Base-by-base conservation (phyloP, 2,888 invertebrate genomes). In the Gnatocerus cornutus region DNA sequence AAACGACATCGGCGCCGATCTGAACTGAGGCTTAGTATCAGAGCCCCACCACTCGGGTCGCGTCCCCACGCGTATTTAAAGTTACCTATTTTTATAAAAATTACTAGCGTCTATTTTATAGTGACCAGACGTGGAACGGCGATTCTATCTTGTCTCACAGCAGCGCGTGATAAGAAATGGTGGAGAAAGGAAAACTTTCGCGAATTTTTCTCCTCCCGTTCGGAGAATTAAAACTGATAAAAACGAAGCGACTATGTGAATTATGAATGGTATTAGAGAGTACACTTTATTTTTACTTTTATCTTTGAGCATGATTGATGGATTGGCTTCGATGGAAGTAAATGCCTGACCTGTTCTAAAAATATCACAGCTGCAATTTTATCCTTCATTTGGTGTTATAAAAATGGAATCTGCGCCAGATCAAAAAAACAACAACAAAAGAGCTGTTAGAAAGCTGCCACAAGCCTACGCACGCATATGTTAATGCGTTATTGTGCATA, bases 1-100 rank as follows among this genome's bases (percentile, higher is more conserved):
- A 85, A 85, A 84, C 85, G 85, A 84, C 77, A 81, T 79, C 82
- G 82, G 81, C 83, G 84, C 87, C 86, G 84, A 85, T 81, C 81
- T 81, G 79, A 82, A 82, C 82, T 16, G 45, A 30, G 56, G 50
- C 41, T 41, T 41, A 41, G 48, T 33, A 30, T 16, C 58, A 14
- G 33, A 14, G 16, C 58, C 58, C 67, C 59, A 67, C 67, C 39
- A 67, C 67, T 58, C 33, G 29, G 33, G 21, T 37, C 30, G 10
- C 59, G 50, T 59, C 67, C 67, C 67, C 67, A 67, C 67, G 52
- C 67, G 29, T 59, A 30, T 52, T 62, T 52, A 62, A 62, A 33
- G 8, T 58, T 29, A 50, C 33, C 62, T 62, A 62, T 62, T 62
- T 62, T 62, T 16, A 59, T 14, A 55, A 12, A 52, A 41, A 41